Evolutionary conservation across 2,888 invertebrate genomes (phyloP), one percentile per base, ranked within the genome.

Genomic region (Gandaritis pyraliata): DNA sequence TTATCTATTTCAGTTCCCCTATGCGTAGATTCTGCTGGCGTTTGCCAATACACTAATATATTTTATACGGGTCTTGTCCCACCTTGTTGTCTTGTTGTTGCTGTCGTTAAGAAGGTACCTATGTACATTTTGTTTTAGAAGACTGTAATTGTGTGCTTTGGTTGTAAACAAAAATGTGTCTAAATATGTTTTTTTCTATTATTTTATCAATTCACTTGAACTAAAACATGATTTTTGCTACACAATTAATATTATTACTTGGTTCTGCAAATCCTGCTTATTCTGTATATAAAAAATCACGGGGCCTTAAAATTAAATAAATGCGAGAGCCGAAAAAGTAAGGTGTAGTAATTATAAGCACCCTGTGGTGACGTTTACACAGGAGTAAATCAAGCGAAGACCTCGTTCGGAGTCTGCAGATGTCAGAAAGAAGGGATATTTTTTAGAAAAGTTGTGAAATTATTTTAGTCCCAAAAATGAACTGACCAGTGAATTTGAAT

Each of bases 331-430:
- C 16, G 1, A 29, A 71, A 72, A 76, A 71, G 58, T 66, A 48
- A 67, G 68, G 68, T 67, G 65, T 70, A 67, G 66, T 72, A 75
- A 75, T 72, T 60, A 36, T 12, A 38, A 23, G 33, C 52, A 16
- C 43, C 62, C 60, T 64, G 61, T 45, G 30, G 50, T 65, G 53
- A 61, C 52, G 8, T 58, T 64, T 61, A 60, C 52, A 60, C 23
- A 18, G 47, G 12, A 45, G 46, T 64, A 61, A 64, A 67, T 64
- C 59, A 66, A 41, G 30, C 45, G 50, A 50, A 47, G 36, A 48
- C 50, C 49, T 58, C 43, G 55, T 60, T 48, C 29, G 6, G 15
- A 18, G 46, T 58, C 57, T 51, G 61, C 61, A 57, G 54, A 48
- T 63, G 54, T 61, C 54, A 60, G 61, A 51, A 29, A 51, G 16